Base-by-base conservation (phyloP, 2,888 invertebrate species). In the Fragum sueziense region DNA sequence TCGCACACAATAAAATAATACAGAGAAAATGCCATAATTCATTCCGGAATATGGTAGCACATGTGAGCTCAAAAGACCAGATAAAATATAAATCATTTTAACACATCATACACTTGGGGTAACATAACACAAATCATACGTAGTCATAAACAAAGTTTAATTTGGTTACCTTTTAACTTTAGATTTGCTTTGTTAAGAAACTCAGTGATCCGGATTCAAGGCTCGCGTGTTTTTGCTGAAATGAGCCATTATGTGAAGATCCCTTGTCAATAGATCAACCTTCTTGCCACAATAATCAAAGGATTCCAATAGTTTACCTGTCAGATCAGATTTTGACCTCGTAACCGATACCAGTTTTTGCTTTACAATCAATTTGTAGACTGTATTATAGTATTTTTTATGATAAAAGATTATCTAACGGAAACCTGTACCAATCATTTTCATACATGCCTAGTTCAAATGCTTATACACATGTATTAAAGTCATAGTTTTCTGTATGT, bases 221-320 rank as follows among this genome's bases (percentile, higher is more conserved):
- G 65, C 74, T 82, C 79, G 82, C 79, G 79, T 82, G 82, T 76
- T 73, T 57, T 72, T 61, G 52, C 47, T 52, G 59, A 76, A 47
- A 79, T 79, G 79, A n/a, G 61, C 34, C 71, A 70, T 71, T 67
- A 57, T 67, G 73, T 31, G 73, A 7, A 72, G 82, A 76, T 82
- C 79, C 62, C 54, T 47, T 84, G 80, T 84, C 81, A 84, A 81
- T 79, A 77, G 69, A 72, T 37, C 70, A 71, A 41, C 59, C 70
- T 79, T 76, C 51, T 72, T 80, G 79, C 75, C 67, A 79, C 79
- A 74, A 37, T 79, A 84, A 79, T 84, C 84, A 84, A 84, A 84
- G 84, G 47, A 59, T 25, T 47, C n/a, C 41, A 62, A 77, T 75
- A 69, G 52, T 76, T 68, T 57, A 72, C 61, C 71, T 74, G 76